Percentiles rank a stretch among this genome's conserved stretches.
These are phyloP conservation scores for Dolomedes plantarius DNA, from an alignment of 2,888 invertebrate species.

Conservation along the genomic window DNA sequence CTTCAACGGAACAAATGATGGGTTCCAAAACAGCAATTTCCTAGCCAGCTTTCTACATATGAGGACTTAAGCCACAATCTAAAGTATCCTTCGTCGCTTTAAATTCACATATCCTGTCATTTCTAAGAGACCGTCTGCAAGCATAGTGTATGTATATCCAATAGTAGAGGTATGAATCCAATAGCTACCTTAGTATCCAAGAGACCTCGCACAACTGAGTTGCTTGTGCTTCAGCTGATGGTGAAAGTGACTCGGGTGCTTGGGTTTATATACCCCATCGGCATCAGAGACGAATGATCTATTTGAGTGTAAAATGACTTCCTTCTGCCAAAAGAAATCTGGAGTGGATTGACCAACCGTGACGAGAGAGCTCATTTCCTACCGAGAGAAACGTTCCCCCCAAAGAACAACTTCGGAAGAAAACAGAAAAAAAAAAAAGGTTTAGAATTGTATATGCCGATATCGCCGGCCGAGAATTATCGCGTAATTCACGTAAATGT, in stretches of 20 bases:
- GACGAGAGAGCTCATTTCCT: background rate
- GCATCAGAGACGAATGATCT: background rate
- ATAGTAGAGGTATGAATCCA: background rate
- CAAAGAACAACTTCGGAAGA: background rate
- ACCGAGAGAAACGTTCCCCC: background rate
- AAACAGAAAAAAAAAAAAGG: background rate
- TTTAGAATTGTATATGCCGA: background rate
- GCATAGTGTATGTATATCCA: background rate
- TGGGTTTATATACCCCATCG: background rate
- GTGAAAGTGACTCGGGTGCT: background rate
- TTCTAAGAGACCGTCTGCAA: no score
- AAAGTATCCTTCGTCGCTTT: no score
- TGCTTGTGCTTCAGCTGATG: background rate
- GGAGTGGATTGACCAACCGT: background rate
- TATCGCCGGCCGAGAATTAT: background rate
- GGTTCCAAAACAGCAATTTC: no score
- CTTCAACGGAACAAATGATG: no score
- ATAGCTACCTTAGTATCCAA: background rate
- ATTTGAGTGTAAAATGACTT: background rate
- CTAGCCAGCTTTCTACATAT: no score
- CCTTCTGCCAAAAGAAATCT: background rate
- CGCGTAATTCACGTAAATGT: background rate
- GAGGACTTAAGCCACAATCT: no score
- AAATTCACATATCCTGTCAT: no score
- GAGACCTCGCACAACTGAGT: background rate